phyloP scores from a whole-genome alignment of 2,888 invertebrate genomes.

The Cacoxenus indagator region DNA sequence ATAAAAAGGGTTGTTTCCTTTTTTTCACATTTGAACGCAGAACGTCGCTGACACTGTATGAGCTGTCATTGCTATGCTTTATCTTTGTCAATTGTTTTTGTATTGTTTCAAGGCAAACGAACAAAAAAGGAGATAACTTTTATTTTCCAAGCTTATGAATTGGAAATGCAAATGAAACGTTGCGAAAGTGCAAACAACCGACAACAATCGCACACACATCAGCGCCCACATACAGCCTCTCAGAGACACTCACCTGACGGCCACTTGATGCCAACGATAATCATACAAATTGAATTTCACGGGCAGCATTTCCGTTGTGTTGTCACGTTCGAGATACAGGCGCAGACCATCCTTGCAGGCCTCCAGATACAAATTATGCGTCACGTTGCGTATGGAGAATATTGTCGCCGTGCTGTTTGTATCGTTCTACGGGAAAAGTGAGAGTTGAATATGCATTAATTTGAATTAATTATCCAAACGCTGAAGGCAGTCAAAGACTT shows the following conservation, averaged over 20 bases:
- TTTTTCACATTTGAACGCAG: too few species aligned
- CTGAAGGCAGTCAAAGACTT: too few species aligned
- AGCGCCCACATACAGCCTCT: slow-evolving; percentile 7
- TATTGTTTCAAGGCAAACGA: slow-evolving; percentile 42
- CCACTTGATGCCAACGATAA: slow-evolving; percentile 71
- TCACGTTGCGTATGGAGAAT: slow-evolving; percentile 68
- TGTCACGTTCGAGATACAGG: slow-evolving; percentile 69
- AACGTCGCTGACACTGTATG: too few species aligned
- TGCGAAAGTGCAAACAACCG: neutral
- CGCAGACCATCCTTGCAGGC: slow-evolving; percentile 67
- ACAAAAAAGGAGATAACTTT: slow-evolving; percentile 31
- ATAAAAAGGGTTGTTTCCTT: too few species aligned
- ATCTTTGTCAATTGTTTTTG: slow-evolving; percentile 33
- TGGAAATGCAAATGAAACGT: slow-evolving; percentile 60
- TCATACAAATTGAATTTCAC: slow-evolving; percentile 71
- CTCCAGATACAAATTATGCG: slow-evolving; percentile 69
- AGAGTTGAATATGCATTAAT: too few species aligned
- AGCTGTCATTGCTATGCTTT: neutral
- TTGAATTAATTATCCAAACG: too few species aligned
- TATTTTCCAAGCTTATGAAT: slow-evolving; percentile 56
- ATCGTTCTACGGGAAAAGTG: slow-evolving; percentile 48
- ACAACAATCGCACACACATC: slow-evolving; percentile 52
- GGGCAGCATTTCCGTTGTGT: slow-evolving; percentile 70
- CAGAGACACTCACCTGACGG: slow-evolving; percentile 66
- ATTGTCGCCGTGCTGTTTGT: slow-evolving; percentile 62